Evolutionary conservation across 53 echinoderm and acorn worm species (phyloP).

Genomic region (Luidia sarsii): DNA sequence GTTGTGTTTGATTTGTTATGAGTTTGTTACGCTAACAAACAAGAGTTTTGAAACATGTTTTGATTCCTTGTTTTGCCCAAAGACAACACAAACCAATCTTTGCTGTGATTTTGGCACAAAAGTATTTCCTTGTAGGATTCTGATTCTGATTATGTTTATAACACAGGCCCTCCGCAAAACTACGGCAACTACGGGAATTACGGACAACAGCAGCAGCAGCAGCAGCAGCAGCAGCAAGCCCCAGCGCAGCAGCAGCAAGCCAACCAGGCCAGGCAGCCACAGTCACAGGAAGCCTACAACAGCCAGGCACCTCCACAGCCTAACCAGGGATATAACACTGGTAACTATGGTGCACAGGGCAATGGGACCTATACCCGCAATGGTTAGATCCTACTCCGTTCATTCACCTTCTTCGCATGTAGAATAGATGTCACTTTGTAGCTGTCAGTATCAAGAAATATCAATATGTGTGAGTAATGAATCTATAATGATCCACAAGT

Average conservation of each 20-base stretch:
- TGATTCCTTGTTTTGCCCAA: no score
- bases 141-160: no score
- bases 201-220: slow-evolving; percentile 18
- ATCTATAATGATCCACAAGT: no score
- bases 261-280: neutral
- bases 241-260: neutral
- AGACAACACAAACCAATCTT: no score
- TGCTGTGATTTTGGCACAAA: no score
- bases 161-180: slow-evolving; percentile 22
- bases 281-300: neutral
- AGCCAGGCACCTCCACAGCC: slow-evolving; percentile 15
- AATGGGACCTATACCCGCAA: slow-evolving; percentile 32
- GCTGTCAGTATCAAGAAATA: neutral
- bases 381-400: slow-evolving; percentile 5
- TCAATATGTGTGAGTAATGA: no score
- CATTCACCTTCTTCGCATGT: neutral
- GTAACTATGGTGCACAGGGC: neutral
- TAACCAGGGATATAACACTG: slow-evolving; percentile 39
- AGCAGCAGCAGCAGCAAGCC: neutral
- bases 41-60: no score
- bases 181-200: slow-evolving; percentile 32
- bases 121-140: no score
- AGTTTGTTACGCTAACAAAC: no score
- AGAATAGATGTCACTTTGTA: neutral
- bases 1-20: no score